Evolutionary conservation across 2,888 invertebrate species (phyloP).

Genomic region (Tiliacea citrago): DNA sequence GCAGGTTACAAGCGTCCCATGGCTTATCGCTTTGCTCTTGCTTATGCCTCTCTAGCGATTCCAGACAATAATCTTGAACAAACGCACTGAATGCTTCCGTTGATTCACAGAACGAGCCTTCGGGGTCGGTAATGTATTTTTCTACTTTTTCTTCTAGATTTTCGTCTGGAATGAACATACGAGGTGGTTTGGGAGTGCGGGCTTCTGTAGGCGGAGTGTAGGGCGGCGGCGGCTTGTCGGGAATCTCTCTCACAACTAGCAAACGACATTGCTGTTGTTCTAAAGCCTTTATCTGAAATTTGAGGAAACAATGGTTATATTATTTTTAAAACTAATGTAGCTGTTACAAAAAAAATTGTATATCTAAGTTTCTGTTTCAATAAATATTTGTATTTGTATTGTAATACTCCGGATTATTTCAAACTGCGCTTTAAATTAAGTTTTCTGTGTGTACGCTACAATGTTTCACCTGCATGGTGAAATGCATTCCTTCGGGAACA

Average conservation of each 20-base stretch:
- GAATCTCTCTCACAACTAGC: constrained; percentile 86
- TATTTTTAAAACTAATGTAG: too few relatives aligned
- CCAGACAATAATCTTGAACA: constrained; percentile 81
- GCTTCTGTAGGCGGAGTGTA: constrained; percentile 84
- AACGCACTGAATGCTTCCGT: constrained; percentile 79
- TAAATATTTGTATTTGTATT: too few relatives aligned
- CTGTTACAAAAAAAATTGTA: too few relatives aligned
- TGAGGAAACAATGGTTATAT: not conserved
- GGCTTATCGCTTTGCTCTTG: constrained; percentile 78
- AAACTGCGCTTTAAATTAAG: not conserved
- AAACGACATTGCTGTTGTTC: constrained; percentile 85
- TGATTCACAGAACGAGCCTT: constrained; percentile 58
- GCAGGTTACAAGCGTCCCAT: constrained; percentile 83
- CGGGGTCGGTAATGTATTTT: constrained; percentile 63
- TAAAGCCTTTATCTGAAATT: constrained; percentile 84
- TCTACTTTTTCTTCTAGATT: constrained; percentile 72
- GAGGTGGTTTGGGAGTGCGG: constrained; percentile 69
- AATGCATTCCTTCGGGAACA: not conserved
- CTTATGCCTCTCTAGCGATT: constrained; percentile 74
- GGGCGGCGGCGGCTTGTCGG: constrained; percentile 88
- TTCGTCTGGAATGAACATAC: constrained; percentile 75
- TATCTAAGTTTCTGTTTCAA: too few relatives aligned
- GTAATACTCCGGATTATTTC: constrained; percentile 2
- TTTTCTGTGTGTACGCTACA: not conserved
- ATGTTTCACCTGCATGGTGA: not conserved